phyloP scores from a whole-genome alignment of 2,113 vertebrate genomes.

The Climacteris rufus region DNA sequence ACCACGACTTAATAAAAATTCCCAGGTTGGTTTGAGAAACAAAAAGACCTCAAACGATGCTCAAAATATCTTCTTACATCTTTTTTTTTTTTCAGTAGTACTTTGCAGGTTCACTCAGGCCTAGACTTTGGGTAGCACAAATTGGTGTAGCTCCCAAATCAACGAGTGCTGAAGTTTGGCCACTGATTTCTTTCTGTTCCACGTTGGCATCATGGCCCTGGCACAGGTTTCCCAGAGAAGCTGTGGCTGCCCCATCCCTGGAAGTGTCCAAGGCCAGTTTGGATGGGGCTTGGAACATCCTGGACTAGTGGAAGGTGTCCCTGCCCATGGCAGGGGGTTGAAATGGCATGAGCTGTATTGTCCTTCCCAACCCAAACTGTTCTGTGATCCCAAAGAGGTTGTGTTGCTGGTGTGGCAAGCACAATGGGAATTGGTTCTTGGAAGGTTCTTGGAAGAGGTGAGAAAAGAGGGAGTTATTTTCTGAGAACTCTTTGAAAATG shows the following conservation, averaged over 20 bases:
- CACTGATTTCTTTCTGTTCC: background rate
- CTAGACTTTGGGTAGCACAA: background rate
- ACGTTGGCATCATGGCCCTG: background rate
- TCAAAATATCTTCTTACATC: background rate
- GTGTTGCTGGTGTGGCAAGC: background rate
- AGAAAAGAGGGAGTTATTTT: background rate
- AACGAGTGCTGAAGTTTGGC: background rate
- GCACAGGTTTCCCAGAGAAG: background rate
- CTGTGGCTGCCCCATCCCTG: background rate
- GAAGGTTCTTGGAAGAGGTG: background rate
- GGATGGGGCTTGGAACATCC: accelerated
- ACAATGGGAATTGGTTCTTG: too few species aligned
- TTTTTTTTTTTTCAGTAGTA: background rate
- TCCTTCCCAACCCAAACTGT: background rate
- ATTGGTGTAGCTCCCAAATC: background rate
- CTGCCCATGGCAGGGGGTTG: accelerated
- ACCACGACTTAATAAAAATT: background rate
- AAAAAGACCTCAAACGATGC: too few species aligned
- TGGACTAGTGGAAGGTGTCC: background rate
- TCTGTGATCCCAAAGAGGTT: background rate
- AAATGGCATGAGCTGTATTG: accelerated
- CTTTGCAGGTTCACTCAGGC: background rate
- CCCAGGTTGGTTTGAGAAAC: background rate
- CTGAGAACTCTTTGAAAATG: background rate
- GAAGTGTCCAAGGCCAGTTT: background rate